Evolutionary conservation across 1,140 invertebrate species (phyloP).

Genomic region (Drosophila funebris): DNA sequence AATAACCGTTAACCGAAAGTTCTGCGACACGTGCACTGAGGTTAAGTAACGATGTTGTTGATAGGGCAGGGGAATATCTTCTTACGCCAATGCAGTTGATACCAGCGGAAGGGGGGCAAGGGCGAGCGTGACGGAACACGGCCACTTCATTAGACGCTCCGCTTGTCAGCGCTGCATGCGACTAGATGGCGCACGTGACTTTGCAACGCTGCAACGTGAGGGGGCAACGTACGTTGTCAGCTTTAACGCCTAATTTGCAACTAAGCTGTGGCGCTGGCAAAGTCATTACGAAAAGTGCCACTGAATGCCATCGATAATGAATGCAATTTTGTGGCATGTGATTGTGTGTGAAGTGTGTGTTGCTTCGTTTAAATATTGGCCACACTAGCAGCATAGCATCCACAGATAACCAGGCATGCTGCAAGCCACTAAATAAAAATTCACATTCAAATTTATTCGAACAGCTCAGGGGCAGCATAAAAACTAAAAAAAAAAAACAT

Average conservation of each 20-base stretch:
- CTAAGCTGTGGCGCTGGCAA: conserved; percentile 29
- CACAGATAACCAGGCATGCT: neutral
- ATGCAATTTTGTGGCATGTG: conserved; percentile 13
- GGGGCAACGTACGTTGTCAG: conserved; percentile 3
- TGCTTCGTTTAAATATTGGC: conserved; percentile 22
- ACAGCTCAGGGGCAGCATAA: conserved; percentile 5
- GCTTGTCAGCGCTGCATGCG: conserved; percentile 55
- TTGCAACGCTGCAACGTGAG: conserved; percentile 28
- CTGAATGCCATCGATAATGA: conserved; percentile 63
- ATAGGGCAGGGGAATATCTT: no score
- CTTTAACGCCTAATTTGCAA: conserved; percentile 65
- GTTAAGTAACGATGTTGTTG: neutral
- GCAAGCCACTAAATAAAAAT: conserved; percentile 49
- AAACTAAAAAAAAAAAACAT: neutral
- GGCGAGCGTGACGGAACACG: conserved; percentile 16
- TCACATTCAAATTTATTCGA: conserved; percentile 33
- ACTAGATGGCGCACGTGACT: conserved; percentile 73
- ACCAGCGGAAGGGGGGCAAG: neutral
- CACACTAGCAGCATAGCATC: conserved; percentile 16
- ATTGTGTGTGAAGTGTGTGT: neutral
- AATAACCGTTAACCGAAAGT: conserved; percentile 79
- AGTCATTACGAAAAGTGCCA: conserved; percentile 65
- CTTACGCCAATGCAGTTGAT: neutral
- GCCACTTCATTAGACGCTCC: conserved; percentile 58
- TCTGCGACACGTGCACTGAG: conserved; percentile 70